Conservation (phyloP, 2,797 vertebrate species). For the Mus spretus region DNA sequence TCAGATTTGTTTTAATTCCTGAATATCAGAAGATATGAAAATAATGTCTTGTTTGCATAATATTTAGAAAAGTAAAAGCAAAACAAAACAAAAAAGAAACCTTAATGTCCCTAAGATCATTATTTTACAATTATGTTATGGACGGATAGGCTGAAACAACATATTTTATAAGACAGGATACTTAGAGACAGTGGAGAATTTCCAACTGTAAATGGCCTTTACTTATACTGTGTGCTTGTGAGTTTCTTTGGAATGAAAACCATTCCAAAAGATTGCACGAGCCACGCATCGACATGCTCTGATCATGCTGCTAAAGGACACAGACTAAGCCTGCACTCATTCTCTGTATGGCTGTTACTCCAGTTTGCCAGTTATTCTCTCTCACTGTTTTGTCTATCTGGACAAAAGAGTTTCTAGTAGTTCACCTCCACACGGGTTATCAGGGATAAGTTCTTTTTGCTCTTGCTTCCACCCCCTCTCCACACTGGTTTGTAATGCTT, state of each 20-base stretch:
- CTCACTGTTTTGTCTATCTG: not conserved
- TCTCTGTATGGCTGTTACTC: not conserved
- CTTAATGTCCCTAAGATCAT: not conserved
- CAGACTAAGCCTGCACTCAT: fast-evolving
- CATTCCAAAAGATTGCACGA: not conserved
- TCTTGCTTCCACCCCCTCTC: fast-evolving
- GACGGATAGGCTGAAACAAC: not conserved
- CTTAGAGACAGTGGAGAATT: not conserved
- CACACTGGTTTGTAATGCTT: not conserved
- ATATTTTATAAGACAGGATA: not conserved
- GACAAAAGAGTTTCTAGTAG: not conserved
- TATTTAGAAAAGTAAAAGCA: constrained; percentile 66
- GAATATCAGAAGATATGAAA: constrained; percentile 25
- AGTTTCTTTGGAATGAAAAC: constrained; percentile 22
- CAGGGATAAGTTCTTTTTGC: not conserved
- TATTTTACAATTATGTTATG: not conserved
- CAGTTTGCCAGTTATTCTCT: not conserved
- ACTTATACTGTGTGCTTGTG: not conserved
- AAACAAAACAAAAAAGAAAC: too few species aligned
- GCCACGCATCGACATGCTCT: not conserved
- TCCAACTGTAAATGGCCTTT: not conserved
- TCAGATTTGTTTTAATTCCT: not conserved
- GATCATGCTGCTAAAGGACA: not conserved
- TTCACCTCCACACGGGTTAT: not conserved
- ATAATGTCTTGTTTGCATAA: constrained; percentile 64